Evolutionary conservation across 2,888 invertebrate genomes (phyloP), one percentile per base, ranked within the genome.

Genomic region (Ctenicera cuprea): DNA sequence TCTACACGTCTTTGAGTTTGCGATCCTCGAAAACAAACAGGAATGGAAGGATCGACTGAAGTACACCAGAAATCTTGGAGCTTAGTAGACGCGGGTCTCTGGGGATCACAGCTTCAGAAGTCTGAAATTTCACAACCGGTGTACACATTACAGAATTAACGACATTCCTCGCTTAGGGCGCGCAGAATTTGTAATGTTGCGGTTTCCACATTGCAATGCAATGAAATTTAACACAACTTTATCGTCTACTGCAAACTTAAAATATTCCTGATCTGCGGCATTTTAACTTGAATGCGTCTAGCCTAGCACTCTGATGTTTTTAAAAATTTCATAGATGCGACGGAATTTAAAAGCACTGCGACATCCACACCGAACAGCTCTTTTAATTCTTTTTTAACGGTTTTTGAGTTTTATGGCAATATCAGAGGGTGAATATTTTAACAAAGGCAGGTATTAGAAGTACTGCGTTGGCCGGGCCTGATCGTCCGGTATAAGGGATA

Each of bases 121-220:
- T 66, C 66, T 66, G 72, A 66, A 72, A 69, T 69, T 72, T 61
- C 72, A 61, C 66, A 72, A 72, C 72, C 66, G 72, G 72, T 72
- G 66, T 72, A 72, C 62, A 66, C 38, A 67, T 72, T 66, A 72
- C 66, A 59, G 66, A 72, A 72, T 72, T 72, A 72, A 66, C 72
- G 66, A 61, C 66, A 66, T 72, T 72, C 62, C 66, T 50, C 37
- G 72, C 61, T 72, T 50, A 66, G 61, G 61, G 38, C 38, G 66
- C 33, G 22, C 50, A 43, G 66, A 72, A 66, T 66, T 50, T 66
- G 52, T 67, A 72, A 72, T 64, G 66, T 61, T 48, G 69, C 38
- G 69, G 69, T 62, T 69, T 69, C 50, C 18, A 38, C 48, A 69
- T 69, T 38, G 59, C 59, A 16, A 38, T 38, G 59, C 38, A 59